Percentiles rank a stretch among this genome's conserved stretches.
phyloP scores from a whole-genome alignment of 2,113 vertebrate species.

The Bufo bufo region DNA sequence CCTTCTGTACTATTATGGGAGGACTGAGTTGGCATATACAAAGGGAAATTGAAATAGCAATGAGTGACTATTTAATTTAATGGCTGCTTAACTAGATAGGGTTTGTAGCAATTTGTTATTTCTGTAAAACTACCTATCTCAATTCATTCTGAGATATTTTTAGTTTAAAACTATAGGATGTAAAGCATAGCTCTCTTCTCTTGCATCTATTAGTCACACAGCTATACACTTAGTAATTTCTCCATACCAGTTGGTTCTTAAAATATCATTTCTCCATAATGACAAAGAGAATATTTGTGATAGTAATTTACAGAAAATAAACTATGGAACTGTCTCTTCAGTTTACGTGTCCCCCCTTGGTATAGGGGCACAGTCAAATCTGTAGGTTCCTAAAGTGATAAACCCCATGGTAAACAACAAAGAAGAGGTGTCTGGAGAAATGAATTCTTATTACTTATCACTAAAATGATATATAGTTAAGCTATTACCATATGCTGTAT shows the following conservation, averaged over 20 bases:
- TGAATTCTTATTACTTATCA: too few relatives aligned
- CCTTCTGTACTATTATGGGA: neutral
- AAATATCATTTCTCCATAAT: neutral
- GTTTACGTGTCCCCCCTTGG: too few relatives aligned
- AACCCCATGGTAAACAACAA: too few relatives aligned
- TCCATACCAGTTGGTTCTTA: neutral
- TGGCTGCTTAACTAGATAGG: neutral
- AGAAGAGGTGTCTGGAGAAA: too few relatives aligned
- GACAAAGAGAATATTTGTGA: neutral
- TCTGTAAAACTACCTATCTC: neutral
- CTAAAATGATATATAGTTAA: too few relatives aligned
- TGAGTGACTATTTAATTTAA: neutral
- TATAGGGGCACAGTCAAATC: too few relatives aligned
- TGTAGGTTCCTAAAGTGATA: neutral
- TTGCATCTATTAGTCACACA: neutral
- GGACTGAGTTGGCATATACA: neutral
- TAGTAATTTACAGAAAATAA: too few relatives aligned
- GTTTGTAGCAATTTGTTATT: neutral
- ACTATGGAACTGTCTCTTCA: too few relatives aligned
- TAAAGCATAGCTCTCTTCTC: neutral
- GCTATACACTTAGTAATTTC: neutral
- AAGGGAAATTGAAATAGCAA: neutral
- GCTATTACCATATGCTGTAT: too few relatives aligned
- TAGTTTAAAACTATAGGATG: slow-evolving; percentile 31
- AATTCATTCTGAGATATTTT: slow-evolving; percentile 18